A percentile compares a stretch with the other conserved stretches of the same genome.
Evolutionary conservation across 2,113 vertebrate genomes (phyloP).

Genomic region (Okapia johnstoni): DNA sequence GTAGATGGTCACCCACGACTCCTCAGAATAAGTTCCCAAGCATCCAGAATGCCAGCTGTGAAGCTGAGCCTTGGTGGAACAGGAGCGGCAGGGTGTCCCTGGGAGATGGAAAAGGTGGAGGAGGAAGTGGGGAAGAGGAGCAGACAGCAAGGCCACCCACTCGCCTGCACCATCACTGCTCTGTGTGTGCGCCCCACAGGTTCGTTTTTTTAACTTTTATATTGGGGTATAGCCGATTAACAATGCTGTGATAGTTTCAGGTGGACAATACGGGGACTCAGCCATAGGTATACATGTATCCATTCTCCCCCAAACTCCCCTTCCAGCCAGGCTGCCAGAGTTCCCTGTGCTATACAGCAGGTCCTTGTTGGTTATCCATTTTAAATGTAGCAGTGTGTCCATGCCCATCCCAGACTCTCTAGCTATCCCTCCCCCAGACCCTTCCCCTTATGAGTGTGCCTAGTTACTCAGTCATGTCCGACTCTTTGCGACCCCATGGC

Average conservation of each 20-base stretch:
- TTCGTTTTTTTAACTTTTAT: not conserved
- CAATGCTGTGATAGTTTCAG: not conserved
- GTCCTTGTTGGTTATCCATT: not conserved
- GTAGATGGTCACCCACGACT: fast-evolving
- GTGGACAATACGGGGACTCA: not conserved
- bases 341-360: not conserved
- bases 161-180: fast-evolving
- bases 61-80: not conserved
- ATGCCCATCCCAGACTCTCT: not conserved
- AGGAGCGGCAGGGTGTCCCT: not conserved
- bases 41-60: not conserved
- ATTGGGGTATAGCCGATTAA: not conserved
- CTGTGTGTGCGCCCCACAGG: fast-evolving
- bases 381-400: not conserved
- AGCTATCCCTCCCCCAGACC: not conserved
- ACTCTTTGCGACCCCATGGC: not conserved
- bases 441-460: not conserved
- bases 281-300: not conserved
- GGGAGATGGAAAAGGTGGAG: not conserved
- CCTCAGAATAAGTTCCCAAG: not conserved
- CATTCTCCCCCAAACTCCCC: not conserved
- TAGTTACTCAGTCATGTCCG: not conserved
- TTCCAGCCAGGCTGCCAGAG: not conserved
- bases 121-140: fast-evolving
- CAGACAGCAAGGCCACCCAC: not conserved